A percentile compares a stretch with the other conserved stretches of the same genome.
Conservation (phyloP, 2,113 vertebrate genomes). For the Pterophyllum scalare region DNA sequence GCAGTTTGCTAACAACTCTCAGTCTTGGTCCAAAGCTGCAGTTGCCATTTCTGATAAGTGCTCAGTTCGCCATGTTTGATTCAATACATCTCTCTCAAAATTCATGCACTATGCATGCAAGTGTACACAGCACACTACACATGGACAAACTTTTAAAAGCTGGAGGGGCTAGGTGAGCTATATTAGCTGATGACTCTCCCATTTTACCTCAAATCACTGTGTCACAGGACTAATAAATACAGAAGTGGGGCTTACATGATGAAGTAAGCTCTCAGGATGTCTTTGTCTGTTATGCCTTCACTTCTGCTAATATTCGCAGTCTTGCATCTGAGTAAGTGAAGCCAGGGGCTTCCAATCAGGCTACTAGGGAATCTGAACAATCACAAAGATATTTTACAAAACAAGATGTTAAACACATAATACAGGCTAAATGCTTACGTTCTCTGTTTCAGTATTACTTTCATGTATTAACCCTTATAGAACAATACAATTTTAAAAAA, state of each 20-base stretch:
- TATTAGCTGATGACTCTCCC: not conserved
- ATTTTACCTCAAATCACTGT: not conserved
- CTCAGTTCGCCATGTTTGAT: too few species aligned
- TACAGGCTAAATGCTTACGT: not conserved
- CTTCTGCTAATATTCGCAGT: not conserved
- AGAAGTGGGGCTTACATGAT: not conserved
- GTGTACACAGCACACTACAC: fast-evolving
- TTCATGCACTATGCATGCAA: not conserved
- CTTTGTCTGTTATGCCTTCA: not conserved
- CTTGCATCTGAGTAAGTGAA: not conserved
- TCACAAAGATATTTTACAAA: not conserved
- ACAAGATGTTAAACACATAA: not conserved
- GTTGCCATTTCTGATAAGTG: not conserved
- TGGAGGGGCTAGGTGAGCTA: not conserved
- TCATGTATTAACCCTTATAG: not conserved
- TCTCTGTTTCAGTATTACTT: not conserved
- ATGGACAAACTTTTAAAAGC: not conserved
- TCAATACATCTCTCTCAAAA: too few species aligned
- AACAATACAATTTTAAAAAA: not conserved
- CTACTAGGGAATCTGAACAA: not conserved
- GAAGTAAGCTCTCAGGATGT: not conserved
- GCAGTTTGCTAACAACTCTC: not conserved
- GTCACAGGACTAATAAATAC: not conserved
- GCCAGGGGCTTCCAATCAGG: not conserved
- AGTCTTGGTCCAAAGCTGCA: not conserved